Evolutionary conservation across 2,888 invertebrate species (phyloP).

Genomic region (Volucella inanis): DNA sequence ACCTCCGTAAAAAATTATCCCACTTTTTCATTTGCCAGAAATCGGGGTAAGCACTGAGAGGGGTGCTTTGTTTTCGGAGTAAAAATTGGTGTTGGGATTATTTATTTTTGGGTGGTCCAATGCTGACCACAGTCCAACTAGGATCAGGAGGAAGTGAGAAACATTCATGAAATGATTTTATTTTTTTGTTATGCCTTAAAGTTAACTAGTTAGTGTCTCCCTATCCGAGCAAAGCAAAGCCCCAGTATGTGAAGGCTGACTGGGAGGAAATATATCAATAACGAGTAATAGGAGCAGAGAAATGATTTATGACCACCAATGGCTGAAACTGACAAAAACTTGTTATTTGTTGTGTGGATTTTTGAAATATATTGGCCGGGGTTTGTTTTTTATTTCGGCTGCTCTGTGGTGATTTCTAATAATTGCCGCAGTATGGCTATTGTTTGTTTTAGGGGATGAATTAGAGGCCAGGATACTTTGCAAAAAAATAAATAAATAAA

Average conservation of each 20-base stretch:
- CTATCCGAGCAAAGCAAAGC: neutral
- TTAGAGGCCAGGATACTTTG: too few species aligned
- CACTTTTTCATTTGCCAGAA: constrained; percentile 13
- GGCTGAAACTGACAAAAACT: constrained; percentile 62
- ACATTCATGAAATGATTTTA: constrained; percentile 21
- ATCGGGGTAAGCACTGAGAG: too few species aligned
- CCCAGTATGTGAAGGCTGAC: neutral
- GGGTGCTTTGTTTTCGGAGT: neutral
- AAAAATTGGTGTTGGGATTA: constrained; percentile 6
- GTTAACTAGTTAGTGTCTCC: constrained; percentile 20
- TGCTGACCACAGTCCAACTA: neutral
- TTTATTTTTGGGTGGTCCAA: neutral
- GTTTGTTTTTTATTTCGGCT: neutral
- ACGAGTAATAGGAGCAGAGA: constrained; percentile 22
- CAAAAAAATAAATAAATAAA: too few species aligned
- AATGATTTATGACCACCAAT: constrained; percentile 69
- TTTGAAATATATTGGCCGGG: constrained; percentile 58
- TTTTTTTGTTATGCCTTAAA: constrained; percentile 6
- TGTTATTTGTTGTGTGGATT: constrained; percentile 58
- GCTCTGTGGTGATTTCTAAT: neutral
- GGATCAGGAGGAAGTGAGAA: constrained; percentile 1
- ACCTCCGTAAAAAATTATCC: constrained; percentile 48
- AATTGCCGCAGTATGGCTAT: neutral
- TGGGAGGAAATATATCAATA: constrained; percentile 37
- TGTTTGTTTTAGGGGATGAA: constrained; percentile 1